Base-by-base conservation (phyloP, 2,797 vertebrate species). In the Myripristis murdjan region DNA sequence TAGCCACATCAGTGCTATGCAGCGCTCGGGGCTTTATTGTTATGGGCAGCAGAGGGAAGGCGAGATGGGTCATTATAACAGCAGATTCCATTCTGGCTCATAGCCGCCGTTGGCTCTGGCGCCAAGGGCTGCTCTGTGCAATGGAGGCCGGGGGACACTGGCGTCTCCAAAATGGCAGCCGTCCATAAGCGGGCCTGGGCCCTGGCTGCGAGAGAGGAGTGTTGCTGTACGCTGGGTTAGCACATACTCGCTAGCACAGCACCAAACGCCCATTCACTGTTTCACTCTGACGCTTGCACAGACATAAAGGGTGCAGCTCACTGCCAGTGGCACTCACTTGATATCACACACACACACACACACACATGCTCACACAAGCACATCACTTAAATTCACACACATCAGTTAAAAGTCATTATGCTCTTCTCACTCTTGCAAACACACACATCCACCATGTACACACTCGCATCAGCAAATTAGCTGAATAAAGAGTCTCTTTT, bases 401-500 rank as follows among this genome's bases (percentile, higher is more conserved):
- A 90, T 86, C 86, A 88, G 85, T 87, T 90, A 85, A 84, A 87
- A 89, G 84, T 89, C 87, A 88, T 92, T 91, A 89, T 79, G 79
- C 83, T 89, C 77, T 86, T 89, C 85, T 89, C 88, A 67, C 86
- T 75, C 82, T 74, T 61, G 79, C 83, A 79, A 79, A 83, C 81
- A 86, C 64, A 67, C 80, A 67, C 75, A 81, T 60, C 65, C 43
- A 49, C 76, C 77, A 35, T 73, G 76, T 81, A 90, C 84, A 85
- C 82, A 82, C 64, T 70, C 82, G 63, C 83, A 90, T 89, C 84
- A 78, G 86, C 84, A 83, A 89, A 92, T 91, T 91, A 92, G 78
- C 87, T 80, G 87, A 82, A 90, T 92, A 91, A 93, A 92, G 84
- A 90, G 89, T 68, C 87, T 89, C 83, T 90, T 90, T 90, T 75